phyloP scores from a whole-genome alignment of 2,888 invertebrate genomes.

The Sminthurides aquaticus region DNA sequence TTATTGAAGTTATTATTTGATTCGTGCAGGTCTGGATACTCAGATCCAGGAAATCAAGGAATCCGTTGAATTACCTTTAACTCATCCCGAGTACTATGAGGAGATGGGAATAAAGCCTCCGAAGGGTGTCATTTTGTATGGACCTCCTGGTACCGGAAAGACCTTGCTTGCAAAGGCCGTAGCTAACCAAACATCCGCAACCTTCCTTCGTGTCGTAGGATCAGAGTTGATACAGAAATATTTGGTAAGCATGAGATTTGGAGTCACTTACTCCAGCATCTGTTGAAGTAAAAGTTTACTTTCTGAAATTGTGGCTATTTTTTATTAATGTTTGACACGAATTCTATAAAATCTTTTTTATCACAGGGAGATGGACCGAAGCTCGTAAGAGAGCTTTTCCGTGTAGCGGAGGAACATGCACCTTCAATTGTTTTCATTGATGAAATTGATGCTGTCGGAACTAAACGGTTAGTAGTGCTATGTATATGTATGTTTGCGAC shows the following conservation, averaged over 20 bases:
- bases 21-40: conserved; percentile 73
- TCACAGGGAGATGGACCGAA: conserved; percentile 93
- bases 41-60: conserved; percentile 98
- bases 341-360: conserved; percentile 1
- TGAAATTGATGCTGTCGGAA: conserved; percentile 71
- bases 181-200: conserved; percentile 98
- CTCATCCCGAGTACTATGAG: conserved; percentile 99
- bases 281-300: background rate
- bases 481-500: background rate
- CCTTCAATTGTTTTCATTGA: conserved; percentile 99
- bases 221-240: conserved; percentile 99
- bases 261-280: no score
- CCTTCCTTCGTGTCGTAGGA: conserved; percentile 97
- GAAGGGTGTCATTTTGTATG: conserved; percentile 97
- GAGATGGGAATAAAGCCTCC: conserved; percentile 99
- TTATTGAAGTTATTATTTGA: no score
- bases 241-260: conserved; percentile 56
- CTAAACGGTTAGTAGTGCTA: conserved; percentile 26
- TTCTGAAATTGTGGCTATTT: background rate
- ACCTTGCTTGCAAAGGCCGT: conserved; percentile 97
- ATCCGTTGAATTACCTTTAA: conserved; percentile 94
- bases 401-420: conserved; percentile 99
- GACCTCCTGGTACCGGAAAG: conserved; percentile 83
- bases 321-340: background rate
- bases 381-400: conserved; percentile 90